phyloP scores from a whole-genome alignment of 2,113 vertebrate species.

The Xenopus tropicalis region UCB_Xtro_10.0 CM004450.2:90362001-90362500 shows the following conservation, averaged over 20 bases:
- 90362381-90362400: constrained; percentile 69
- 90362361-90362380: constrained; percentile 67
- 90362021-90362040: background rate
- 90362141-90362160: background rate
- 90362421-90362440: constrained; percentile 81
- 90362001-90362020: background rate
- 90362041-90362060: background rate
- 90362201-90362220: background rate
- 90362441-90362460: constrained; percentile 87
- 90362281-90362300: constrained; percentile 1
- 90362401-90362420: constrained; percentile 66
- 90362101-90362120: background rate
- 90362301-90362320: background rate
- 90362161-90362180: background rate
- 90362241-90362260: background rate
- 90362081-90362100: background rate
- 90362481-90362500: constrained; percentile 68
- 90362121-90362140: background rate
- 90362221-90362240: background rate
- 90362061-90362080: background rate
- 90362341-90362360: constrained; percentile 45
- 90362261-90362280: constrained; percentile 1
- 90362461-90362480: constrained; percentile 72
- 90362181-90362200: background rate
- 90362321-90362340: background rate